Percentiles rank a stretch among this genome's conserved stretches.
phyloP scores from a whole-genome alignment of 2,888 invertebrate genomes.

The Onthophagus sagittarius region DNA sequence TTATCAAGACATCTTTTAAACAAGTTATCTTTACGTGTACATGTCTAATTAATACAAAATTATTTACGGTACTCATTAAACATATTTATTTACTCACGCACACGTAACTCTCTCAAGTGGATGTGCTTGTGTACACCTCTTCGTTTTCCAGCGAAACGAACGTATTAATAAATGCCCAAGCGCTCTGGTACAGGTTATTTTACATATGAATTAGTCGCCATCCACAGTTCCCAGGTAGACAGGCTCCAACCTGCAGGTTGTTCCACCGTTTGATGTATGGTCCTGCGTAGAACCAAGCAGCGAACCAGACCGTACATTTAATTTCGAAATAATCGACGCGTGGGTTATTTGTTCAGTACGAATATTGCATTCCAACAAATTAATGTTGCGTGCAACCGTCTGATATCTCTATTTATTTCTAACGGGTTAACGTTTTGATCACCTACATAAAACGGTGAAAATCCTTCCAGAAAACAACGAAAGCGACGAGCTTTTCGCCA shows the following conservation, averaged over 20 bases:
- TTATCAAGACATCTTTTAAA: background rate
- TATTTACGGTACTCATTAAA: conserved; percentile 15
- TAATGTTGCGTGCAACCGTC: conserved; percentile 8
- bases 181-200: background rate
- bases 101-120: background rate
- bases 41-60: conserved; percentile 17
- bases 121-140: background rate
- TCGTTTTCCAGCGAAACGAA: background rate
- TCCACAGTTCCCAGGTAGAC: background rate
- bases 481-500: no score
- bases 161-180: background rate
- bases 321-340: conserved; percentile 13
- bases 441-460: no score
- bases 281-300: background rate
- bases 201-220: background rate
- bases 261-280: background rate
- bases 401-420: conserved; percentile 9
- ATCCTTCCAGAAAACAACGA: no score
- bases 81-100: conserved; percentile 7
- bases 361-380: conserved; percentile 9
- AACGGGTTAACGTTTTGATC: background rate
- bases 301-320: background rate
- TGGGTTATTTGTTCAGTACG: conserved; percentile 2
- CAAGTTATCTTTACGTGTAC: background rate
- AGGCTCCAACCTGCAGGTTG: background rate